Conservation (phyloP, 64 coral and sea anemone species). For the Stylophora pistillata region DNA sequence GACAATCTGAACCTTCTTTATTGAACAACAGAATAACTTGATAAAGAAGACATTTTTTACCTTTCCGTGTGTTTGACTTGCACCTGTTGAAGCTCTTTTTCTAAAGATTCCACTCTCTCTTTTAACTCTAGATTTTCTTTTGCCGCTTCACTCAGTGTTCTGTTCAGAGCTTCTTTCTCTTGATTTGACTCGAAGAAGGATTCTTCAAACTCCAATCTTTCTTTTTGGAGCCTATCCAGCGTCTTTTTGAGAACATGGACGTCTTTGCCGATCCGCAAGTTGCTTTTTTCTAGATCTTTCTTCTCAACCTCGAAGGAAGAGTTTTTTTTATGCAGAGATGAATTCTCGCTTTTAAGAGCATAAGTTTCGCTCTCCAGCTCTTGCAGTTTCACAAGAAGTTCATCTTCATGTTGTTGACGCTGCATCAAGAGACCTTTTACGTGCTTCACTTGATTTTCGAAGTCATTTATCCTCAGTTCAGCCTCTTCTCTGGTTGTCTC, state of each 20-base stretch:
- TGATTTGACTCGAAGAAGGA: constrained; percentile 82
- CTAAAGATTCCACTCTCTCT: constrained; percentile 57
- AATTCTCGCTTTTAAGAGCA: constrained; percentile 67
- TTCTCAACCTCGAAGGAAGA: constrained; percentile 86
- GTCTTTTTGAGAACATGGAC: constrained; percentile 85
- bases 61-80: constrained; percentile 73
- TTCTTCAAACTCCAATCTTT: constrained; percentile 87
- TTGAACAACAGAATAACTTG: background rate
- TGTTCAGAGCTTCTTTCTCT: constrained; percentile 69
- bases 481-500: constrained; percentile 63
- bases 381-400: constrained; percentile 60
- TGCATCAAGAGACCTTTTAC: constrained; percentile 75
- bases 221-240: constrained; percentile 78
- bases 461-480: constrained; percentile 58
- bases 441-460: constrained; percentile 82
- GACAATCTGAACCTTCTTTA: background rate
- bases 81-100: constrained; percentile 35
- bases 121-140: constrained; percentile 71
- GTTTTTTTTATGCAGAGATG: constrained; percentile 62
- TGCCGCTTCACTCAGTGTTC: constrained; percentile 54
- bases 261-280: constrained; percentile 82
- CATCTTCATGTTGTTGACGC: constrained; percentile 65
- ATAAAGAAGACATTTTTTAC: constrained; percentile 2
- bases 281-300: constrained; percentile 69
- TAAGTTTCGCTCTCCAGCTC: constrained; percentile 60